These are phyloP conservation scores for Diadophis punctatus DNA, from an alignment of 2,113 vertebrate species.

Conservation along the genomic window DNA sequence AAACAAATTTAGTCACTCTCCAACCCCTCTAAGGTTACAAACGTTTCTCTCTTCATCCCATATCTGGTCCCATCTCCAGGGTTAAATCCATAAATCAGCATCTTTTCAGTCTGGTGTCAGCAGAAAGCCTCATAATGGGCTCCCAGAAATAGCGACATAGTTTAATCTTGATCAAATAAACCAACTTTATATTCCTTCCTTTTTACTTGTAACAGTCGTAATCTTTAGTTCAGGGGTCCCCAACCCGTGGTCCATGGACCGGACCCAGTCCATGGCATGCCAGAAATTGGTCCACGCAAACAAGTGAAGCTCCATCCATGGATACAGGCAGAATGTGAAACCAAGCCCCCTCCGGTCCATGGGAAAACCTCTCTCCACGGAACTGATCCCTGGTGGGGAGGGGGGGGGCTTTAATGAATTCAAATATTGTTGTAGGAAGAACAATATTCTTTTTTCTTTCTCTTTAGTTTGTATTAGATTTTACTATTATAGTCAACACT, in stretches of 20 bases:
- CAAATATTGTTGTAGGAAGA: background rate
- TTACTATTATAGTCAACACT: background rate
- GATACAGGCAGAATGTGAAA: background rate
- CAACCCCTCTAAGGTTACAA: background rate
- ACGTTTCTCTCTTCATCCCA: background rate
- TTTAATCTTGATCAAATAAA: background rate
- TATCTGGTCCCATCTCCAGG: background rate
- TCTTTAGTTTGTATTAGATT: background rate
- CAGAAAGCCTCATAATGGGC: background rate
- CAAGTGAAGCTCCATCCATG: background rate
- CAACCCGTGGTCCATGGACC: background rate
- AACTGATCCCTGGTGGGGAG: background rate
- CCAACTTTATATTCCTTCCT: background rate
- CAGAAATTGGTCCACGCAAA: background rate
- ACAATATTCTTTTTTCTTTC: background rate
- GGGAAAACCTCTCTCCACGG: background rate
- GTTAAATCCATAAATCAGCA: background rate
- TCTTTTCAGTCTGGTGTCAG: background rate
- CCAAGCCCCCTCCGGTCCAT: background rate
- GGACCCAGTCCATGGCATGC: fast-evolving
- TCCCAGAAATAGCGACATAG: background rate
- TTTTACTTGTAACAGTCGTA: background rate
- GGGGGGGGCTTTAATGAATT: background rate
- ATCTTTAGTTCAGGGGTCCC: background rate
- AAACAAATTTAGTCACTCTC: background rate